phyloP scores from a whole-genome alignment of 2,113 vertebrate genomes.

The Peromyscus leucopus region DNA sequence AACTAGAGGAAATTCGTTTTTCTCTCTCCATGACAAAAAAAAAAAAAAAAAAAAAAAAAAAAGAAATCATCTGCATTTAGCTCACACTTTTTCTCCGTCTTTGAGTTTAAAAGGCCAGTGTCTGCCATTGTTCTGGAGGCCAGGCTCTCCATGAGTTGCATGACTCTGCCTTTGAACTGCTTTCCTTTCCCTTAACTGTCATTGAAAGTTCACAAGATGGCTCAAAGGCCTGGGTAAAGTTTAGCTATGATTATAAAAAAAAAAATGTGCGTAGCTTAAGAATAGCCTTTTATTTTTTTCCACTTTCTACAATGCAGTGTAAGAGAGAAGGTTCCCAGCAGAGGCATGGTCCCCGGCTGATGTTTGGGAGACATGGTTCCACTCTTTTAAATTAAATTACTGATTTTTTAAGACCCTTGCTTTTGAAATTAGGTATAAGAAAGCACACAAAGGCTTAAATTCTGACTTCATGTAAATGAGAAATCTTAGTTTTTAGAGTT shows the following conservation, averaged over 20 bases:
- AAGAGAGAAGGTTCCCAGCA: not conserved
- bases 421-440: conserved; percentile 38
- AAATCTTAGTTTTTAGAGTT: conserved; percentile 44
- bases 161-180: conserved; percentile 61
- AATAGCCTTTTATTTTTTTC: not conserved
- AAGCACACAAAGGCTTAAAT: not conserved
- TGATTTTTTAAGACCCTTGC: not conserved
- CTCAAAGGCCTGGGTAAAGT: conserved; percentile 46
- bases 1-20: conserved; percentile 80
- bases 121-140: conserved; percentile 67
- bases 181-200: conserved; percentile 52
- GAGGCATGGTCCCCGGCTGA: not conserved
- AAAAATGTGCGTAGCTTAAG: not conserved
- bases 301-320: not conserved
- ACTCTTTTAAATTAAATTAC: conserved; percentile 3
- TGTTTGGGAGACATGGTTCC: not conserved
- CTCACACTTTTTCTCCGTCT: conserved; percentile 64
- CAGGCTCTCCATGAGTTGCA: conserved; percentile 52
- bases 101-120: conserved; percentile 58
- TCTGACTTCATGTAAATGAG: not conserved
- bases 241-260: not conserved
- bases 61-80: conserved; percentile 65
- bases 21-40: conserved; percentile 62
- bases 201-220: conserved; percentile 56
- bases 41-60: conserved; percentile 9